These are phyloP conservation scores for Mesaphorura yosii DNA, from an alignment of 1,140 invertebrate species.

Conservation along the genomic window DNA sequence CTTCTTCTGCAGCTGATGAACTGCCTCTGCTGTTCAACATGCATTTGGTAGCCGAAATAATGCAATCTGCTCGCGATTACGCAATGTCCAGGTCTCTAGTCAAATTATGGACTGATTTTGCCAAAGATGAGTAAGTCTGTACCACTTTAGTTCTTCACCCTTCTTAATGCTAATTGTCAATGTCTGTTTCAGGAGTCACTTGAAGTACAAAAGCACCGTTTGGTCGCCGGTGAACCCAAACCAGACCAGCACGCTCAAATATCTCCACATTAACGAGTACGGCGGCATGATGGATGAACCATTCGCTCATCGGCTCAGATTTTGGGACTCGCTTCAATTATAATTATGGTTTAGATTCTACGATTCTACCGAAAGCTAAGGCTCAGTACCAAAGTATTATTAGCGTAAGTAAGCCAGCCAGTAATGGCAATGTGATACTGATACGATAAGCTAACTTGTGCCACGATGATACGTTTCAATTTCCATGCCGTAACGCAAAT, in stretches of 20 bases:
- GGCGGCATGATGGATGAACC: conserved; percentile 1
- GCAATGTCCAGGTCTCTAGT: background rate
- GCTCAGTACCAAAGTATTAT: too few species aligned
- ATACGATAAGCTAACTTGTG: too few species aligned
- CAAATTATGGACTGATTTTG: conserved; percentile 9
- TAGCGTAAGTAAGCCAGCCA: too few species aligned
- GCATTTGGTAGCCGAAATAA: conserved; percentile 3
- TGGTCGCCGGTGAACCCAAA: conserved; percentile 1
- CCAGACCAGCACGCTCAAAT: conserved; percentile 1
- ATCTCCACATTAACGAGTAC: background rate
- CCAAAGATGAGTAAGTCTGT: conserved; percentile 1
- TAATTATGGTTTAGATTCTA: too few species aligned
- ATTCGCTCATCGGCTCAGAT: background rate
- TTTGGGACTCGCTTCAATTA: conserved; percentile 3
- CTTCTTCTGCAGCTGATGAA: conserved; percentile 1
- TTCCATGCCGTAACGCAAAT: too few species aligned
- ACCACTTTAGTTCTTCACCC: background rate
- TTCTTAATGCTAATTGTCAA: background rate
- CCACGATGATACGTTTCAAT: too few species aligned
- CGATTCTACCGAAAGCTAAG: too few species aligned
- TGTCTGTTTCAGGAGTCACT: background rate
- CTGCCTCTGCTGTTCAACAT: conserved; percentile 3
- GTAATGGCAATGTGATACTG: too few species aligned
- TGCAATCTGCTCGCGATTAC: background rate
- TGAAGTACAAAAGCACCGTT: background rate